Evolutionary conservation across 1,140 invertebrate genomes (phyloP), one percentile per base, ranked within the genome.

Genomic region (Nilaparvata lugens): DNA sequence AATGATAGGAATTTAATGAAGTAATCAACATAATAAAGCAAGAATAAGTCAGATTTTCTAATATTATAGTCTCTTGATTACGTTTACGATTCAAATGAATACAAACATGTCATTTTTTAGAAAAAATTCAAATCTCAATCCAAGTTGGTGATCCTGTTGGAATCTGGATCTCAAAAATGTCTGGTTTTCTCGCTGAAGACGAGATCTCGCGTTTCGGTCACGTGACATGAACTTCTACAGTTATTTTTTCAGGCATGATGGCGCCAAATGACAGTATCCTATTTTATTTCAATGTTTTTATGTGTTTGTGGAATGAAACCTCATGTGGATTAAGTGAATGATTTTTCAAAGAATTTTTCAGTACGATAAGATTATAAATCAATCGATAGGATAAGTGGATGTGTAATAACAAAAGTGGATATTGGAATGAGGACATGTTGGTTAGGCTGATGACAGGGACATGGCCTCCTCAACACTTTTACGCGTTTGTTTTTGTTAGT

Each of bases 231-330:
- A 71, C 65, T 71, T 72, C 72, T 70, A 76, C 73, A 75, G 73
- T 77, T 76, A 74, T 76, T 79, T 78, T 78, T 79, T 76, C 73
- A 74, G 73, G 74, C 73, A 78, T 77, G 76, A 79, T 80, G 79
- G 79, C 79, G 78, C 78, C 79, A 81, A 81, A 77, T 71, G 72
- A 71, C 72, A 72, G 70, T 74, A 72, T 72, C 66, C 70, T 71
- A 69, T 71, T 74, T 73, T 70, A 71, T 75, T 73, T 73, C 70
- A 72, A 73, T 75, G 73, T 69, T 71, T 70, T 68, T 68, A 65
- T 67, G 67, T 70, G 70, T 73, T 62, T 68, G 65, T 69, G 66
- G 53, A 65, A 64, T 56, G 11, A 56, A 56, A 53, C 28, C 9
- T 16, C 28, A 28, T 18, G 57, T 60, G 25, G n/a, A 62, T 59